Evolutionary conservation across 2,888 invertebrate species (phyloP).

Genomic region (Hirtodrosophila histrioides): DNA sequence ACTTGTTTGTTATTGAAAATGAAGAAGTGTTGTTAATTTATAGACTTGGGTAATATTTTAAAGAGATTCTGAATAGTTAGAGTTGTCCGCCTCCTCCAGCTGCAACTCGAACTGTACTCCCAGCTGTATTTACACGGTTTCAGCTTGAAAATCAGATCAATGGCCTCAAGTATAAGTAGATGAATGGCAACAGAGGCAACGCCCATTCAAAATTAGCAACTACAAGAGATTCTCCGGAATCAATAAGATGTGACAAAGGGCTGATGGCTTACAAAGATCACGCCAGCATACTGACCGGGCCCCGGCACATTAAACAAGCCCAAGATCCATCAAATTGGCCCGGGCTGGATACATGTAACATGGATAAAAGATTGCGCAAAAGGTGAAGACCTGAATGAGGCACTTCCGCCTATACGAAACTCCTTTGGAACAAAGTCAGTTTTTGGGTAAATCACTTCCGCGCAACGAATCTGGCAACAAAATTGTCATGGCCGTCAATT

Average conservation of each 20-base stretch:
- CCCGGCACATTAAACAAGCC: constrained; percentile 59
- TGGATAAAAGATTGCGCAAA: constrained; percentile 33
- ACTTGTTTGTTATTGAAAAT: background rate
- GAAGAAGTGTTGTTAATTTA: too few relatives aligned
- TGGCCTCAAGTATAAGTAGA: constrained; percentile 24
- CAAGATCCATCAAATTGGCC: constrained; percentile 58
- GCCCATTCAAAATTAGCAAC: constrained; percentile 54
- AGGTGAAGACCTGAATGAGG: constrained; percentile 50
- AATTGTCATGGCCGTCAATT: constrained; percentile 79
- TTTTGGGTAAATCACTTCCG: constrained; percentile 77
- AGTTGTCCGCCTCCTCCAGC: background rate
- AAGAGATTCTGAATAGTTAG: too few relatives aligned
- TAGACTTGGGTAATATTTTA: background rate
- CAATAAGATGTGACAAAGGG: constrained; percentile 35
- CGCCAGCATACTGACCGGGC: constrained; percentile 57
- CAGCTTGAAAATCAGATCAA: constrained; percentile 19
- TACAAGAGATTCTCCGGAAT: constrained; percentile 34
- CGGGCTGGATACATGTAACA: background rate
- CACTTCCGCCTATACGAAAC: constrained; percentile 61
- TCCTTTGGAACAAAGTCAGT: constrained; percentile 54
- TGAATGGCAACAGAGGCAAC: constrained; percentile 33
- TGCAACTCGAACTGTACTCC: constrained; percentile 7
- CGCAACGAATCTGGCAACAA: constrained; percentile 66
- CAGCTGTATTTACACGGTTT: constrained; percentile 52
- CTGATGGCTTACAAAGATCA: constrained; percentile 55